Conservation (phyloP, 2,888 invertebrate species). For the Sphinx pinastri region DNA sequence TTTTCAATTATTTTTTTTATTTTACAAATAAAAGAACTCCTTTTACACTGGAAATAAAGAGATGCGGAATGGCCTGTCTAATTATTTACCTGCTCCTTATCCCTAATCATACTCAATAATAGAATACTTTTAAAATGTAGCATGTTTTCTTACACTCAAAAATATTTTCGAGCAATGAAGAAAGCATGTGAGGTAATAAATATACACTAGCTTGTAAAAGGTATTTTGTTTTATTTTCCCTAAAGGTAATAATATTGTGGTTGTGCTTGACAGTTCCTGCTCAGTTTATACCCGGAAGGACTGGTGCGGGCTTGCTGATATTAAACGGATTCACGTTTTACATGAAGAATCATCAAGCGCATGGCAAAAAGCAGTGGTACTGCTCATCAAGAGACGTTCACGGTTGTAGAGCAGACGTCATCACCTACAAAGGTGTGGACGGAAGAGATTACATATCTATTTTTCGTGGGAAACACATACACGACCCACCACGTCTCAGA, state of each 20-base stretch:
- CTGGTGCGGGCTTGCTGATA: constrained; percentile 73
- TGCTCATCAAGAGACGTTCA: constrained; percentile 77
- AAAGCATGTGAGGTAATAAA: constrained; percentile 36
- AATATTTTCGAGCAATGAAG: constrained; percentile 34
- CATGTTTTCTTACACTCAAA: constrained; percentile 41
- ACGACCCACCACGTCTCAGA: constrained; percentile 71
- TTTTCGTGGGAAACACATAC: constrained; percentile 75
- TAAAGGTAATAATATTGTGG: constrained; percentile 47
- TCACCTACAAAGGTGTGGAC: constrained; percentile 73
- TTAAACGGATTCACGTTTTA: constrained; percentile 79
- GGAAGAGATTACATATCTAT: constrained; percentile 78
- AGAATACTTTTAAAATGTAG: constrained; percentile 30
- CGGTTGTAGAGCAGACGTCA: constrained; percentile 76
- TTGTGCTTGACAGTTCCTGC: constrained; percentile 75
- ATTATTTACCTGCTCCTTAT: constrained; percentile 58
- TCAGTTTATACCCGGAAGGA: constrained; percentile 75
- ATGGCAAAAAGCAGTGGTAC: constrained; percentile 80
- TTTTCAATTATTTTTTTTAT: constrained; percentile 36
- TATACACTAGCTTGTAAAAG: constrained; percentile 33
- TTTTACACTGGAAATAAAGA: constrained; percentile 47
- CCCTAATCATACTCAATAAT: constrained; percentile 42
- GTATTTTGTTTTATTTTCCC: constrained; percentile 41
- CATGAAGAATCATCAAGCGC: constrained; percentile 79
- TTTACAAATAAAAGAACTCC: constrained; percentile 29
- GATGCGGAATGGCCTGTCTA: constrained; percentile 47